Evolutionary conservation across 2,888 invertebrate species (phyloP).

Genomic region (Euplagia quadripunctaria): DNA sequence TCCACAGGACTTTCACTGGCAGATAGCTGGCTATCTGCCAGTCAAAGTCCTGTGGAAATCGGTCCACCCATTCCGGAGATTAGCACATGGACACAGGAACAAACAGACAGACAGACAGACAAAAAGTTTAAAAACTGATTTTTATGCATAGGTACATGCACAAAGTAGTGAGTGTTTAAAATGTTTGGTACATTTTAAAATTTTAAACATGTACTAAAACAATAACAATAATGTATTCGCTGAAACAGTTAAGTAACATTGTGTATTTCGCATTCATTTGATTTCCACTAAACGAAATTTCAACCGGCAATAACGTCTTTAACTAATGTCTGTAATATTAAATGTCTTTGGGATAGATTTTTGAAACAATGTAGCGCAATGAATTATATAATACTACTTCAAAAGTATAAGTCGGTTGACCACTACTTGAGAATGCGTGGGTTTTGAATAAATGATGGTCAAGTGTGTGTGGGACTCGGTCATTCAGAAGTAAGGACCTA

Average conservation of each 20-base stretch:
- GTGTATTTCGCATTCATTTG: background rate
- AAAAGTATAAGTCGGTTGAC: background rate
- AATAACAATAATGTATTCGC: slow-evolving; percentile 3
- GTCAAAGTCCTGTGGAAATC: no score
- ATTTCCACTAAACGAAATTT: slow-evolving; percentile 5
- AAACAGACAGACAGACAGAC: no score
- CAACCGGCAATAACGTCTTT: slow-evolving; percentile 6
- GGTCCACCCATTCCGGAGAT: no score
- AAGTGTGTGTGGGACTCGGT: background rate
- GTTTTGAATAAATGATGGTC: background rate
- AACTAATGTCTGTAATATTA: slow-evolving; percentile 4
- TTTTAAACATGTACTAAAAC: no score
- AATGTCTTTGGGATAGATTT: slow-evolving; percentile 7
- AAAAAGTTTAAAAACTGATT: no score
- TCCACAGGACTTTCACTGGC: no score
- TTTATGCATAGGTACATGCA: background rate
- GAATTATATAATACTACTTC: background rate
- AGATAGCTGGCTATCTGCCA: no score
- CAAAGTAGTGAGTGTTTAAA: background rate
- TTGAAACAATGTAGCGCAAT: slow-evolving; percentile 14
- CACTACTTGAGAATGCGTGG: background rate
- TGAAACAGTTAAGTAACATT: slow-evolving; percentile 1
- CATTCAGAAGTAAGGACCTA: background rate
- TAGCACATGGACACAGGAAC: no score
- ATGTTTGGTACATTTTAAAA: background rate